These are phyloP conservation scores for Porites rus DNA, from an alignment of 92 coral and sea anemone species.

Conservation along the genomic window DNA sequence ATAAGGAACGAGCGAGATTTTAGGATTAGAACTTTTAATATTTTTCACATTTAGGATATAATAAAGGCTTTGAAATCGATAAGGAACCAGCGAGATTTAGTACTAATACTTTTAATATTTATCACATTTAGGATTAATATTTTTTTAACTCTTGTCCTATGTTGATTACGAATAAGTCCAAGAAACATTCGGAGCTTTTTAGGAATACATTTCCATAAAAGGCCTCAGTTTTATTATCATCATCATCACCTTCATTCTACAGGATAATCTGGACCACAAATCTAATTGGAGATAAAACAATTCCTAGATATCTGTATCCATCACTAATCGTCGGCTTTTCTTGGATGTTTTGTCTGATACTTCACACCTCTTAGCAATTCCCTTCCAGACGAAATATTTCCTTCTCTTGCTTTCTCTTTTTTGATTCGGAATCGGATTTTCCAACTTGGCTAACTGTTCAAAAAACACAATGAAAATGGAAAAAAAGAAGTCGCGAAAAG, in stretches of 20 bases:
- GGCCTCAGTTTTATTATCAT: no score
- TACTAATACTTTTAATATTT: no score
- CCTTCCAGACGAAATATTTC: background rate
- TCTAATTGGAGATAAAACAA: no score
- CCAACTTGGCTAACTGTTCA: background rate
- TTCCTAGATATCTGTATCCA: background rate
- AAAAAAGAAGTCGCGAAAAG: no score
- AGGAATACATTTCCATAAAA: no score
- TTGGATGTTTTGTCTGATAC: background rate
- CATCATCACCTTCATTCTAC: no score
- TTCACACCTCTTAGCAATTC: background rate
- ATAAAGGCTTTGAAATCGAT: conserved; percentile 4
- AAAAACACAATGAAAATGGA: background rate
- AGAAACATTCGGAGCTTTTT: no score
- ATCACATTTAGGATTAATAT: background rate
- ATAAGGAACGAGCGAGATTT: background rate
- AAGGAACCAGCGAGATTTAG: background rate
- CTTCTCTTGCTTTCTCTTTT: background rate
- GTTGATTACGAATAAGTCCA: no score
- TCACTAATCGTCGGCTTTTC: background rate
- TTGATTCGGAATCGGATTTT: background rate
- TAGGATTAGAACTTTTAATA: conserved; percentile 12
- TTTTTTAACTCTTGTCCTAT: no score
- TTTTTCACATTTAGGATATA: background rate
- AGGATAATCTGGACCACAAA: no score